Base-by-base conservation (phyloP, 2,888 invertebrate species). In the Dicyrtoma fusca region DNA sequence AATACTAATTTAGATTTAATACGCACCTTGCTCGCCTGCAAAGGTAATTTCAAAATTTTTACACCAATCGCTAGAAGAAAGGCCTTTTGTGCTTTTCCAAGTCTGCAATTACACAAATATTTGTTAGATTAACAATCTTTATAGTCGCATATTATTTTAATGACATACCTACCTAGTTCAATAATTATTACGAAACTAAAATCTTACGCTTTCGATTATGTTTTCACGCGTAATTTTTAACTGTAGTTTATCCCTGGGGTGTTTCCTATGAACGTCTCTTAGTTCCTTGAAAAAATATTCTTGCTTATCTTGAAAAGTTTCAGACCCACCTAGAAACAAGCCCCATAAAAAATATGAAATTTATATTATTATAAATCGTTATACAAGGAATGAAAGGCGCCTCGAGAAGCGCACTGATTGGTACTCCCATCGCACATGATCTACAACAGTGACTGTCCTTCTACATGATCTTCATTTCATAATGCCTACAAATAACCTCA, bases 11-110 rank as follows among this genome's bases (percentile, higher is more conserved):
- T n/a, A 25, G 26, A 62, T 14, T 26, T n/a, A 17, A 10, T 13
- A 51, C 62, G 75, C 79, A 91, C 94, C 96, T 87, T 94, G 94
- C 84, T 97, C 96, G n/a, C 94, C 95, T 83, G 91, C 89, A 84
- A 96, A 96, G 71, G 90, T 90, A 76, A 96, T 90, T 85, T 96
- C 95, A 84, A 96, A 95, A 86, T 92, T 94, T 82, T 92, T 89
- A 84, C 95, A 95, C 96, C 96, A 97, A 85, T 96, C 95, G 69
- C 90, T 89, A n/a, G 92, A 89, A 25, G 89, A 88, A 85, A 94
- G 94, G 82, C 90, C 89, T 81, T 91, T 90, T 1, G 94, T 94
- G 55, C 92, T 90, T 85, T 93, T 94, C 86, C 94, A 90, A 0
- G 88, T 88, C 88, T 88, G 75, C 47, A 49, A 68, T 74, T 49